Evolutionary conservation across 2,888 invertebrate genomes (phyloP), one percentile per base, ranked within the genome.

Genomic region (Tetragnatha montana): DNA sequence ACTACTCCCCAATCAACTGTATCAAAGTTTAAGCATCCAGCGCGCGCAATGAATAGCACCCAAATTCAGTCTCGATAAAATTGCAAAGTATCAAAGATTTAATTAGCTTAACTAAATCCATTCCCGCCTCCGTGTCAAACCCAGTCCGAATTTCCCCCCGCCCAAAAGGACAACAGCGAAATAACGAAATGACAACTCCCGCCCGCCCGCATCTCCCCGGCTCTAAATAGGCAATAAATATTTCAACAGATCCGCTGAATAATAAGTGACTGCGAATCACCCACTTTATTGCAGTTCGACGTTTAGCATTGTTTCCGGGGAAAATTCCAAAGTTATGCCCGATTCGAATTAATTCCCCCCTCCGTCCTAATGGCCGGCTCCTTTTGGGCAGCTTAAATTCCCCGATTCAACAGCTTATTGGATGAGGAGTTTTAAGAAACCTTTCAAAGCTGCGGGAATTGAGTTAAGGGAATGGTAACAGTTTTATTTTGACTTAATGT

Each of bases 401-500:
- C 87, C 79, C 81, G 81, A 87, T 81, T 87, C 75, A 51, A 70
- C 78, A 87, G 73, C 81, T 87, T 87, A 87, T 87, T 81, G 79
- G 81, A 87, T 87, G 87, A 87, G 75, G 87, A 87, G 81, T 81
- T 87, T 80, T 79, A 68, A 80, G 81, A 80, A 87, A 80, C 73
- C 81, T 81, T 81, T 87, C 81, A 81, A 79, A 86, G 86, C 81
- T 74, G 60, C 80, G 60, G 35, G 74, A 87, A 87, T 87, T 49
- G 71, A 87, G 75, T 81, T 87, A 87, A 80, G 71, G 75, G 71
- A 87, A 87, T 81, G 87, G 87, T 87, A 87, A 81, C 87, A 87
- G 81, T 87, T 87, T 80, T 87, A 87, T 87, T 87, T 87, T 87
- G 87, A 80, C 87, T 80, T 87, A 87, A 87, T 87, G 87, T 87